Percentiles rank a stretch among this genome's conserved stretches.
These are phyloP conservation scores for Fringilla coelebs DNA, from an alignment of 2,797 vertebrate genomes.

Conservation along the genomic window DNA sequence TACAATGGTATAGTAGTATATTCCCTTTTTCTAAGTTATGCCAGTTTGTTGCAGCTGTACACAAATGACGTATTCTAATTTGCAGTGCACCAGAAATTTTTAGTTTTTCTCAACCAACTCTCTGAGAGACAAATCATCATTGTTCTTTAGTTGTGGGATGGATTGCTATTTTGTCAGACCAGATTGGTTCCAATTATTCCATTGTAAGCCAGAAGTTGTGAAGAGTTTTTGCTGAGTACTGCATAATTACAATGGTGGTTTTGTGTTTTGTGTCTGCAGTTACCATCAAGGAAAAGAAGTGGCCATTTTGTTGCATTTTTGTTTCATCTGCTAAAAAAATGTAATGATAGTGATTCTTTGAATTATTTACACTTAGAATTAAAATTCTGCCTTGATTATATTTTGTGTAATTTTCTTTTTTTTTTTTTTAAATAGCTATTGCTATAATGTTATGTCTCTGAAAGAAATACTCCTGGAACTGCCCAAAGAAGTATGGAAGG, in stretches of 20 bases:
- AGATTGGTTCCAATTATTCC: neutral
- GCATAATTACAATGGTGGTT: neutral
- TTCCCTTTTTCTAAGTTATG: neutral
- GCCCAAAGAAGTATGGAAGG: neutral
- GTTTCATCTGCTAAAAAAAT: neutral
- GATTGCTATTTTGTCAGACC: neutral
- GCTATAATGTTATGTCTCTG: neutral
- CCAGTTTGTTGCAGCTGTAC: neutral
- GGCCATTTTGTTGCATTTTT: neutral
- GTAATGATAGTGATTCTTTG: neutral
- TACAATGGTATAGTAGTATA: neutral
- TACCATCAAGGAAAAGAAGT: neutral
- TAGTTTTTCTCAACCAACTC: neutral
- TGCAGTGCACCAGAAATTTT: neutral
- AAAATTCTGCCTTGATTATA: neutral
- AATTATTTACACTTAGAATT: neutral
- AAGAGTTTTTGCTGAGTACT: neutral
- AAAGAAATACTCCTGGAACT: neutral
- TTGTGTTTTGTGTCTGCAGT: neutral
- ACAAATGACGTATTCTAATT: neutral
- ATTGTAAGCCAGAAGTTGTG: neutral
- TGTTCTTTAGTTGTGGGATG: neutral
- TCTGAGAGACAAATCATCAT: neutral
- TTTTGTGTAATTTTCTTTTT: neutral
- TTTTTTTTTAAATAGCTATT: neutral